These are phyloP conservation scores for Sminthopsis crassicaudata DNA, from an alignment of 2,113 vertebrate species.

Conservation along the genomic window DNA sequence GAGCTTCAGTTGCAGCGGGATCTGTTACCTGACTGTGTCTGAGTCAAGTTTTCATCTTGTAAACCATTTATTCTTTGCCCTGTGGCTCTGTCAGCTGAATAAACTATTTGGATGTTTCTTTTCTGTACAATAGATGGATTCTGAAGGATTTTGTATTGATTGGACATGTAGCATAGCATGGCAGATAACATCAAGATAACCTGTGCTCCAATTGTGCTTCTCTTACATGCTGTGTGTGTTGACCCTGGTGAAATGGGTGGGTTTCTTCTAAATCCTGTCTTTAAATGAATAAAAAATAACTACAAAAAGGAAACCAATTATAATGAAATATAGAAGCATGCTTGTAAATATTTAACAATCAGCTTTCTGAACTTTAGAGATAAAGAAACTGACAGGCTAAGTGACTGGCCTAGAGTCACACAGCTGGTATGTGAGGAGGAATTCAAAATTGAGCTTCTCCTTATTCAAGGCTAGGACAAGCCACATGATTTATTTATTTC, in stretches of 20 bases:
- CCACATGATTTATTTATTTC: background rate
- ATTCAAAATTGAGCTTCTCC: background rate
- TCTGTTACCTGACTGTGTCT: background rate
- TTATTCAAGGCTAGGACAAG: background rate
- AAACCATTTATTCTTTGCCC: slow-evolving; percentile 2
- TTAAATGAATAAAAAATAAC: background rate
- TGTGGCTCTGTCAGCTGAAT: background rate
- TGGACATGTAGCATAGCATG: background rate
- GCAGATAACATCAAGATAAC: background rate
- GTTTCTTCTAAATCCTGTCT: background rate
- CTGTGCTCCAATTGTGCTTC: background rate
- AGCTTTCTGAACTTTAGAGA: background rate
- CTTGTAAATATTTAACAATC: background rate
- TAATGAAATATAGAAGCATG: background rate
- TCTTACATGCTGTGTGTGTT: background rate
- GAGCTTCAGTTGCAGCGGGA: accelerated
- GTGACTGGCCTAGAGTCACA: background rate
- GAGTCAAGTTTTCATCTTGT: background rate
- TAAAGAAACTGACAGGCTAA: background rate
- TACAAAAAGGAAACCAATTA: background rate
- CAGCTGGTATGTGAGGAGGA: background rate
- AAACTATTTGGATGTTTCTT: background rate
- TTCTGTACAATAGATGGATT: background rate
- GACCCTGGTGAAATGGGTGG: background rate
- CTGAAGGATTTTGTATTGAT: background rate